Conservation (phyloP, 2,113 vertebrate genomes). For the Ranitomeya variabilis region DNA sequence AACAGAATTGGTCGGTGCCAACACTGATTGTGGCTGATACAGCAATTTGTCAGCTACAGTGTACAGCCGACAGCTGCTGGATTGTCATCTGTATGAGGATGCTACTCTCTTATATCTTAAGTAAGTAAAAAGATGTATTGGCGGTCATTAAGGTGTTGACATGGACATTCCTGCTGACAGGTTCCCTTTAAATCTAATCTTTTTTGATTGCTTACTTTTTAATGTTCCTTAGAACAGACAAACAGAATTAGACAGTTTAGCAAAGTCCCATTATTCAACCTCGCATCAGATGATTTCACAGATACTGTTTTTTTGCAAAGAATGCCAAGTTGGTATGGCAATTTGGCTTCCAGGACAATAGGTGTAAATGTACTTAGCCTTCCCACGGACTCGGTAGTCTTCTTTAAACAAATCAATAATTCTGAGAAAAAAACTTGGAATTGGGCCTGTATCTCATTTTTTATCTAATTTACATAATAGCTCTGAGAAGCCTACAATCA, state of each 20-base stretch:
- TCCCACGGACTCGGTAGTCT: slow-evolving; percentile 3
- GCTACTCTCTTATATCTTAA: too few relatives aligned
- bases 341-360: slow-evolving; percentile 34
- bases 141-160: neutral
- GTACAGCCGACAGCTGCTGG: too few relatives aligned
- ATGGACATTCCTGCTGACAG: neutral
- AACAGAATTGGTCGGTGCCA: too few relatives aligned
- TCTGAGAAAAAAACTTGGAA: neutral
- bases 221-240: neutral
- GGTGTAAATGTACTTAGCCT: neutral
- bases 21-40: too few relatives aligned
- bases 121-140: too few relatives aligned
- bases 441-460: neutral
- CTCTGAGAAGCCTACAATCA: neutral
- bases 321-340: slow-evolving; percentile 54
- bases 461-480: slow-evolving; percentile 16
- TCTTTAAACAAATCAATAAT: slow-evolving; percentile 9
- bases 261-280: slow-evolving; percentile 24
- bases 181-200: neutral
- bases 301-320: slow-evolving; percentile 13
- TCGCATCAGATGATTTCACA: slow-evolving; percentile 1
- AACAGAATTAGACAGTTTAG: neutral
- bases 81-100: too few relatives aligned
- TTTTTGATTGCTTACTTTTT: neutral
- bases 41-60: too few relatives aligned